Percentiles rank a stretch among this genome's conserved stretches.
Evolutionary conservation across 1,140 invertebrate genomes (phyloP).

Genomic region (Caenorhabditis inopinata): DNA sequence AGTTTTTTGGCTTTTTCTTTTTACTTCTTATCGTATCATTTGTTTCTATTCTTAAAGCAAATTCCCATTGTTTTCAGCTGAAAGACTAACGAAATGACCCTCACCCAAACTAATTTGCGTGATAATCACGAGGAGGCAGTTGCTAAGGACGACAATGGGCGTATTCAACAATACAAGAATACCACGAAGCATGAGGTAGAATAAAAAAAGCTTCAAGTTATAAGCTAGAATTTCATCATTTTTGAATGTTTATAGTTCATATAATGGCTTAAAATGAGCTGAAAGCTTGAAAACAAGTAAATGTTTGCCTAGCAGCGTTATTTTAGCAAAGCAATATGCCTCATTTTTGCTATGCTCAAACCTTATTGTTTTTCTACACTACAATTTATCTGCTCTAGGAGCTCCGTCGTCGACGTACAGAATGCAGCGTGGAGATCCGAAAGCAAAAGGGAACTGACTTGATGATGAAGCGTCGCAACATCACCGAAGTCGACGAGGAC

Average conservation of each 20-base stretch:
- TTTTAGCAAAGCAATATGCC: not conserved
- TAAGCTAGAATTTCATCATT: no score
- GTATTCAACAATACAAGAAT: slow-evolving; percentile 47
- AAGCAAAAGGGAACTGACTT: slow-evolving; percentile 95
- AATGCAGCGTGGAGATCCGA: slow-evolving; percentile 88
- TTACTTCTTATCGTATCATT: not conserved
- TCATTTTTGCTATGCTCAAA: no score
- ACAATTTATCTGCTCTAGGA: slow-evolving; percentile 71
- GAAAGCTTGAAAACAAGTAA: not conserved
- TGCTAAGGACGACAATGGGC: slow-evolving; percentile 12
- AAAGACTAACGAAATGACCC: not conserved
- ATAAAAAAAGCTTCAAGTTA: no score
- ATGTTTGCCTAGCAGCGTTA: not conserved
- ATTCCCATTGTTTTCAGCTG: no score
- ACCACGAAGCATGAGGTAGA: slow-evolving; percentile 42
- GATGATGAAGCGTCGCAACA: slow-evolving; percentile 87
- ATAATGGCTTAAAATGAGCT: no score
- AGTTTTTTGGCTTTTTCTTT: not conserved
- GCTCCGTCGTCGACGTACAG: slow-evolving; percentile 86
- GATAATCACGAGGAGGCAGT: not conserved
- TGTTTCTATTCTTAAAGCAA: not conserved
- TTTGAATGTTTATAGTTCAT: no score
- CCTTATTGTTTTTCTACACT: not conserved
- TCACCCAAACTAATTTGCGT: not conserved
- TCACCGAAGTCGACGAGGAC: slow-evolving; percentile 71